Evolutionary conservation across 2,888 invertebrate genomes (phyloP).

Genomic region (Torymus aiolomorphi): DNA sequence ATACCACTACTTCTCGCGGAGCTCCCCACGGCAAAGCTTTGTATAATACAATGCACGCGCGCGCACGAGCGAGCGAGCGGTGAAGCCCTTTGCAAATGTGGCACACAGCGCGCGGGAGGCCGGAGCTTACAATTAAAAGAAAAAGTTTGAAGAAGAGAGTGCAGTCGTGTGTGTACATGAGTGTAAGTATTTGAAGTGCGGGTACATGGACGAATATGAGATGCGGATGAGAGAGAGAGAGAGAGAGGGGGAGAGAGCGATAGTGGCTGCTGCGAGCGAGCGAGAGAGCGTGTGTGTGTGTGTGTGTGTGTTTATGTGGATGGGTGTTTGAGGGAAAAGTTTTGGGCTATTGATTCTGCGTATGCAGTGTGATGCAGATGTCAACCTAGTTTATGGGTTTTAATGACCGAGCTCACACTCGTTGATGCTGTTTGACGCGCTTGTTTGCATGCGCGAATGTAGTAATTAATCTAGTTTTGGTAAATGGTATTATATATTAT

Average conservation of each 20-base stretch:
- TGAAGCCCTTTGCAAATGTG: constrained; percentile 39
- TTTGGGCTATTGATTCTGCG: not conserved
- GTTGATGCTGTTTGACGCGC: not conserved
- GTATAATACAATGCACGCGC: constrained; percentile 13
- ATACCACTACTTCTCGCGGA: not conserved
- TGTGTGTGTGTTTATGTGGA: too few species aligned
- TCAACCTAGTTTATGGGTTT: not conserved
- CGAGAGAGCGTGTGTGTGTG: too few species aligned
- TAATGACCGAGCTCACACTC: not conserved
- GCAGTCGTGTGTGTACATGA: not conserved
- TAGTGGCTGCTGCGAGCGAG: too few species aligned
- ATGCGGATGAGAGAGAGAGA: too few species aligned
- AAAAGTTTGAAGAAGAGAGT: constrained; percentile 1
- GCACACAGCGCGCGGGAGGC: constrained; percentile 12
- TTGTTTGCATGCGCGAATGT: too few species aligned
- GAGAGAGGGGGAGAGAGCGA: too few species aligned
- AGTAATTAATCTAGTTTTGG: too few species aligned
- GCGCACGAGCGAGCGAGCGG: too few species aligned
- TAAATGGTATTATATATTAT: too few species aligned
- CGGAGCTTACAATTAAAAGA: constrained; percentile 29
- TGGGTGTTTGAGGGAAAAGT: too few species aligned
- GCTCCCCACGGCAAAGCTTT: constrained; percentile 19
- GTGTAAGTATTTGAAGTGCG: not conserved
- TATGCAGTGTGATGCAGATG: not conserved
- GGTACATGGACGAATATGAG: too few species aligned